Percentiles rank a stretch among this genome's conserved stretches.
Evolutionary conservation across 2,888 invertebrate species (phyloP).

Genomic region (Drosophila paranaensis): DNA sequence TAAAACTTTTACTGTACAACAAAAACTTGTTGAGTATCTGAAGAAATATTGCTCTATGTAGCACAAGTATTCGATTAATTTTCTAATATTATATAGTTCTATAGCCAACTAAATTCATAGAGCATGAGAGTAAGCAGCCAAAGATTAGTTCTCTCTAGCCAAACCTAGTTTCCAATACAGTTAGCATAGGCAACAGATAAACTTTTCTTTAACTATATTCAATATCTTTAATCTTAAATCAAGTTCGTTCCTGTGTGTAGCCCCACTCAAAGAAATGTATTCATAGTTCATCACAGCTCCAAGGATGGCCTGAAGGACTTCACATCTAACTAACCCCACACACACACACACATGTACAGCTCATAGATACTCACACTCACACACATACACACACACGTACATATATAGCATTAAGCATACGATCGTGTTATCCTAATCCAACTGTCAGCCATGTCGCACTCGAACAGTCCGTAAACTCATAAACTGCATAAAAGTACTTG

Average conservation of each 20-base stretch:
- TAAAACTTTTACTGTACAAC: background rate
- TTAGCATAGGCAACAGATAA: background rate
- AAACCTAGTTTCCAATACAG: background rate
- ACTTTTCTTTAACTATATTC: too few species aligned
- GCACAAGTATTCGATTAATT: background rate
- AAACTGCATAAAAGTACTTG: constrained; percentile 85
- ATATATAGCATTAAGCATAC: constrained; percentile 7
- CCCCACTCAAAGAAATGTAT: constrained; percentile 16
- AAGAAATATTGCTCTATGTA: background rate
- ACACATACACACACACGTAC: background rate
- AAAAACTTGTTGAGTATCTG: too few species aligned
- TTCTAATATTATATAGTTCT: background rate
- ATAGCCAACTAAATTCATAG: background rate
- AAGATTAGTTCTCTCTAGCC: background rate
- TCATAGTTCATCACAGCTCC: constrained; percentile 24
- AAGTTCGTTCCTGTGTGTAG: constrained; percentile 37
- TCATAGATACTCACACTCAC: constrained; percentile 16
- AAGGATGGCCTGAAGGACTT: constrained; percentile 22
- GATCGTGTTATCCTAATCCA: constrained; percentile 15
- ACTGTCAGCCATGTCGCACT: constrained; percentile 23
- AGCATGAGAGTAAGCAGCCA: background rate
- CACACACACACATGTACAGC: background rate
- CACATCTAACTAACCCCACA: constrained; percentile 27
- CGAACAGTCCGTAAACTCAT: constrained; percentile 66
- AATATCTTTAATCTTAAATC: background rate